phyloP scores from a whole-genome alignment of 64 coral and sea anemone species.

The Cladopsammia gracilis region DNA sequence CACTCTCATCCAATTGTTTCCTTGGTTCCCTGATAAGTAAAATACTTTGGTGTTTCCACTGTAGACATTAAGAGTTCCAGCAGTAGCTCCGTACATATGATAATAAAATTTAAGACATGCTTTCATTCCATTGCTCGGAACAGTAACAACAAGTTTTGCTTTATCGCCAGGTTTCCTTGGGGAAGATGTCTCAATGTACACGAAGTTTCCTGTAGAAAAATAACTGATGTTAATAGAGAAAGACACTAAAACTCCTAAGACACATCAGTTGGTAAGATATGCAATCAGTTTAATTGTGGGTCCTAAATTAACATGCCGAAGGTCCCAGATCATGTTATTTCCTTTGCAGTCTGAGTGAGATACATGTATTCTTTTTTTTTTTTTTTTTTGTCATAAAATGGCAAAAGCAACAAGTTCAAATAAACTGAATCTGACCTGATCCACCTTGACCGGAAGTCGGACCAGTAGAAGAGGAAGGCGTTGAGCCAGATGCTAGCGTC shows the following conservation, averaged over 20 bases:
- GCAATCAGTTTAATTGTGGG: too few relatives aligned
- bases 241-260: too few relatives aligned
- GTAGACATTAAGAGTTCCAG: slow-evolving; percentile 29
- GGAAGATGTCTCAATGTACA: neutral
- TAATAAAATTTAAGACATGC: slow-evolving; percentile 34
- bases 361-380: too few relatives aligned
- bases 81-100: slow-evolving; percentile 40
- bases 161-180: neutral
- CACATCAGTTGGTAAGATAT: too few relatives aligned
- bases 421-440: neutral
- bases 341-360: too few relatives aligned
- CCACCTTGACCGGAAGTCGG: neutral
- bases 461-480: neutral
- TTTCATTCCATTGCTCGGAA: neutral
- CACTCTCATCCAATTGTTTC: slow-evolving; percentile 22
- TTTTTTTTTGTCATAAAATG: neutral
- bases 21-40: neutral
- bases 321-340: too few relatives aligned
- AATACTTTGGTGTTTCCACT: slow-evolving; percentile 52
- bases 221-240: too few relatives aligned
- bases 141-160: neutral
- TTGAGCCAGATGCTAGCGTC: neutral
- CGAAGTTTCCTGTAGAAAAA: neutral
- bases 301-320: too few relatives aligned
- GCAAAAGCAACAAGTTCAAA: neutral